These are phyloP conservation scores for Phycodurus eques DNA, from an alignment of 2,113 vertebrate genomes.

Conservation along the genomic window DNA sequence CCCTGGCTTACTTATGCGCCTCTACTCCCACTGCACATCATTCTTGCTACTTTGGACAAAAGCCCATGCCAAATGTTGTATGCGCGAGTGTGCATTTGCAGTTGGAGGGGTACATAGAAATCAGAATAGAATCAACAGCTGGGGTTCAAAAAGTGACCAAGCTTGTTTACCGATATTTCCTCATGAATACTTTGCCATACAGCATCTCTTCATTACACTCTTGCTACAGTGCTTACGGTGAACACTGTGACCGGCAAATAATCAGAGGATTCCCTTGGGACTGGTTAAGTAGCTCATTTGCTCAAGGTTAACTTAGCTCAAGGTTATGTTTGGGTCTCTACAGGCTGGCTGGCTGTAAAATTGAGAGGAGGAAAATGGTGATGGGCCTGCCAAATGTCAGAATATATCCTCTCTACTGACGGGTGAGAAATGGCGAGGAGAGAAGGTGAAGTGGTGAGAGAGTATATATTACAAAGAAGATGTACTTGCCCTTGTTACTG, in stretches of 20 bases:
- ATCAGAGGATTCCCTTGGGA: constrained; percentile 37
- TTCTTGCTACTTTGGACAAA: constrained; percentile 51
- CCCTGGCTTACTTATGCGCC: constrained; percentile 38
- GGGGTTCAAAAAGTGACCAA: constrained; percentile 42
- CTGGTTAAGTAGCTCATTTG: constrained; percentile 54
- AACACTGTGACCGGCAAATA: constrained; percentile 37
- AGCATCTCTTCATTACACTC: constrained; percentile 13
- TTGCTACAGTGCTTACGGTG: constrained; percentile 7
- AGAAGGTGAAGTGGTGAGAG: constrained; percentile 22
- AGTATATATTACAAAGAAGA: constrained; percentile 15
- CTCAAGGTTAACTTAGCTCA: constrained; percentile 57
- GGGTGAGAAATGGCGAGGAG: constrained; percentile 16
- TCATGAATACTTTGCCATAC: constrained; percentile 2
- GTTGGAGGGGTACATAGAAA: constrained; percentile 26
- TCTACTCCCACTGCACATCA: constrained; percentile 48
- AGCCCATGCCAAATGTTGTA: constrained; percentile 42
- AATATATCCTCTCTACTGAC: constrained; percentile 26
- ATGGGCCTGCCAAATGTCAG: constrained; percentile 47
- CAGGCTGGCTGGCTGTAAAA: constrained; percentile 30
- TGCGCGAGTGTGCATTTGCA: constrained; percentile 17
- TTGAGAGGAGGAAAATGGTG: constrained; percentile 27
- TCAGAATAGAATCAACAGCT: constrained; percentile 39
- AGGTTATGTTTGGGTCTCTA: constrained; percentile 57
- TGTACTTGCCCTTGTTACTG: constrained; percentile 3
- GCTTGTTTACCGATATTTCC: constrained; percentile 14